Percentiles rank a stretch among this genome's conserved stretches.
These are phyloP conservation scores for Apis dorsata DNA, from an alignment of 1,140 invertebrate genomes.

Conservation along the genomic window DNA sequence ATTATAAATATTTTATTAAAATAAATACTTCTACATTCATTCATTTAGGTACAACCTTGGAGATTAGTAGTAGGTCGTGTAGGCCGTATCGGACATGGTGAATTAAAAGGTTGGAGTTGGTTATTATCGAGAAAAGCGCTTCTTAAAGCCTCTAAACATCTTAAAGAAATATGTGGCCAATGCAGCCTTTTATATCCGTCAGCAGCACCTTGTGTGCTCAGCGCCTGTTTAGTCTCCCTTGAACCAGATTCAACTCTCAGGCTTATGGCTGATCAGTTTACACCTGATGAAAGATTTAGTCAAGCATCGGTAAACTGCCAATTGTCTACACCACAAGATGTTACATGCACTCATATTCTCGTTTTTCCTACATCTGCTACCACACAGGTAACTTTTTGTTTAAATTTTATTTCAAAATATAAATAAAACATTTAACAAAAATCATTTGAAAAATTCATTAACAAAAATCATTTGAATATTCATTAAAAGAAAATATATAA, in stretches of 20 bases:
- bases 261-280: conserved; percentile 96
- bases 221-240: conserved; percentile 97
- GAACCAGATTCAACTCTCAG: conserved; percentile 96
- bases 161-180: conserved; percentile 94
- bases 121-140: conserved; percentile 95
- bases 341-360: conserved; percentile 98
- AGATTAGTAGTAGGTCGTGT: conserved; percentile 96
- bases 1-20: neutral
- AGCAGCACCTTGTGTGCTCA: conserved; percentile 93
- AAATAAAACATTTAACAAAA: neutral
- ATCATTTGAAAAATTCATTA: neutral
- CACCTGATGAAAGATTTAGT: conserved; percentile 94
- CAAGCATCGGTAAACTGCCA: conserved; percentile 91
- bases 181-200: conserved; percentile 90
- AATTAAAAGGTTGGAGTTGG: conserved; percentile 97
- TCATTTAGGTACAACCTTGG: conserved; percentile 88
- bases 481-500: no score
- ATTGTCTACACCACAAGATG: conserved; percentile 94
- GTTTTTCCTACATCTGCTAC: conserved; percentile 99
- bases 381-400: conserved; percentile 86
- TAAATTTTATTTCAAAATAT: neutral
- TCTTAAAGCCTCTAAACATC: conserved; percentile 90
- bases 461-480: neutral
- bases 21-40: conserved; percentile 33
- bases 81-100: conserved; percentile 97